Base-by-base conservation (phyloP, 2,888 invertebrate species). In the Lasioglossum figueresi region DNA sequence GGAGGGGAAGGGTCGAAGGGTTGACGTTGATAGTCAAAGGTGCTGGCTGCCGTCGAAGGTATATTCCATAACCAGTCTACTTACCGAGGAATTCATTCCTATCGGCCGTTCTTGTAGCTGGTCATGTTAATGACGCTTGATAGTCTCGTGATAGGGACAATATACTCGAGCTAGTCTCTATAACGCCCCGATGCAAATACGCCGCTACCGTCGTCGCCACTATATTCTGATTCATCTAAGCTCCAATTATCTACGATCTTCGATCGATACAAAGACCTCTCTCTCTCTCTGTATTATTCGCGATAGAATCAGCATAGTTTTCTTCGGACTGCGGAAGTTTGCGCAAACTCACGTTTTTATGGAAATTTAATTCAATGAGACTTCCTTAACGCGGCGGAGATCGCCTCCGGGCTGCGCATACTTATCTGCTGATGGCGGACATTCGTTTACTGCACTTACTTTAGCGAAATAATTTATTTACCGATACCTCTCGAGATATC, bases 1-100 rank as follows among this genome's bases (percentile, higher is more conserved):
- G 6, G 16, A 48, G 2, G 48, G 48, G 48, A 59, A 71, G 81
- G 79, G 75, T 37, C 66, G 79, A 76, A 63, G 85, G 85, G 78
- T 86, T 80, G 84, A 88, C 75, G 78, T 86, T 80, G 84, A 88
- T 76, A 81, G 81, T 23, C 86, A 83, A 40, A 86, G 88, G 83
- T 80, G 72, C 52, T 81, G 86, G 72, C 59, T 79, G 86, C 84
- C 86, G 84, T 84, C 83, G 68, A 45, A 79, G 79, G 68, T n/a
- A 74, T 31, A 63, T 12, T 19, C 84, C 83, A 86, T 82, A 82
- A 86, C 83, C 78, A 86, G 82, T 73, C 76, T 78, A 83, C 79
- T 89, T 91, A 91, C 89, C 90, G 84, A 19, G 86, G 87, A 88
- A 91, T 91, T 86, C 90, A 81, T 91, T 89, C 85, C 88, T 90